These are phyloP conservation scores for Drosophila leonis DNA, from an alignment of 2,888 invertebrate species.

Conservation along the genomic window DNA sequence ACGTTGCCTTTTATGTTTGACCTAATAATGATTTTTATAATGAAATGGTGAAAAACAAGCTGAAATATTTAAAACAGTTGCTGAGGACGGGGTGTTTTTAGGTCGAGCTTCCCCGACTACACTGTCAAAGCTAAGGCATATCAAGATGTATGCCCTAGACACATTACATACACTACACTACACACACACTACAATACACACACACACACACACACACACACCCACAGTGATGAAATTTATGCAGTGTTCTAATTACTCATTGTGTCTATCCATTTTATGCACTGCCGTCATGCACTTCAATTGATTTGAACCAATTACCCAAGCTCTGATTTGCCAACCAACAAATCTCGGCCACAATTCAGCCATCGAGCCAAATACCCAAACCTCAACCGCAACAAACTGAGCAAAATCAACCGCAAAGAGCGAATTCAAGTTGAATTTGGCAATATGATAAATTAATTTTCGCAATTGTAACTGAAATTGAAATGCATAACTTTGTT, in stretches of 20 bases:
- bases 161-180: neutral
- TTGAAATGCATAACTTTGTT: constrained; percentile 65
- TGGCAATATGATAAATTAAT: constrained; percentile 68
- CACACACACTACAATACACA: neutral
- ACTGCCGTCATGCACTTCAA: constrained; percentile 13
- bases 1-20: too few species aligned
- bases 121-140: neutral
- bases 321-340: constrained; percentile 23
- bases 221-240: neutral
- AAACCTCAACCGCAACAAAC: constrained; percentile 6
- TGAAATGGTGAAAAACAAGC: too few species aligned
- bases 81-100: neutral
- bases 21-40: too few species aligned
- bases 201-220: neutral
- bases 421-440: constrained; percentile 35
- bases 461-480: constrained; percentile 63
- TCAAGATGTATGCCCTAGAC: neutral
- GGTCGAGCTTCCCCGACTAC: neutral
- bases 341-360: constrained; percentile 40
- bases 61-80: neutral
- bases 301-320: constrained; percentile 41
- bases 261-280: constrained; percentile 5
- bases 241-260: constrained; percentile 15
- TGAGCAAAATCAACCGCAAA: constrained; percentile 34
- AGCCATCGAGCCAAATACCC: constrained; percentile 17